These are phyloP conservation scores for Euspilapteryx auroguttella DNA, from an alignment of 2,888 invertebrate genomes.

Conservation along the genomic window DNA sequence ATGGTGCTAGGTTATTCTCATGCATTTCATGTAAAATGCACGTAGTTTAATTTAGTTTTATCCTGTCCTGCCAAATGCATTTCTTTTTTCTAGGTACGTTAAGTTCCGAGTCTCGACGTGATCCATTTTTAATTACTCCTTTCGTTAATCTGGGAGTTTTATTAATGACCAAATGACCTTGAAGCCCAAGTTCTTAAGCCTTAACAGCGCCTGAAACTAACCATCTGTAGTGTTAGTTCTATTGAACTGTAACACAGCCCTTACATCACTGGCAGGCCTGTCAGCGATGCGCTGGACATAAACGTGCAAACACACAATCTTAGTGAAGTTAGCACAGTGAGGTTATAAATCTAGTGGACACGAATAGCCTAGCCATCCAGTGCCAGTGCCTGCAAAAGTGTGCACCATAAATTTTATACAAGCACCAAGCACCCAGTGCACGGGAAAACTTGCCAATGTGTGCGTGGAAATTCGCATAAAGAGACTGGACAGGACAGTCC, in stretches of 20 bases:
- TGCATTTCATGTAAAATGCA: too few species aligned
- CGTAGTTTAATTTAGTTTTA: too few species aligned
- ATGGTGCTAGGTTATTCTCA: too few species aligned
- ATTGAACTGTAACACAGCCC: conserved; percentile 1
- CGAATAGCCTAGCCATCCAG: conserved; percentile 49
- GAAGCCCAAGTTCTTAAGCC: too few species aligned
- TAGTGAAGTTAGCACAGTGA: conserved; percentile 18
- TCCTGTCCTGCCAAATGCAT: too few species aligned
- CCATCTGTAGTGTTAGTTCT: too few species aligned
- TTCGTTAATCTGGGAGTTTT: neutral
- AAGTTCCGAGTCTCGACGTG: too few species aligned
- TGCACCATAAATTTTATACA: conserved; percentile 59
- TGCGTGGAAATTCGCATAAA: conserved; percentile 26
- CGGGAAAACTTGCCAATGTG: conserved; percentile 31
- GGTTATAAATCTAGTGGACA: conserved; percentile 58
- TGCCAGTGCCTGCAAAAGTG: conserved; percentile 41
- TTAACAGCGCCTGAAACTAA: too few species aligned
- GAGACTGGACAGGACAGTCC: conserved; percentile 39
- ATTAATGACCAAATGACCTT: too few species aligned
- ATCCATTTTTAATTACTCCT: too few species aligned
- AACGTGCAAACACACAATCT: neutral
- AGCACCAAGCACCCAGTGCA: conserved; percentile 46
- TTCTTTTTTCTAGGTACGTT: too few species aligned
- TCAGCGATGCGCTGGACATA: neutral
- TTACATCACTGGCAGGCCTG: conserved; percentile 1